Evolutionary conservation across 2,888 invertebrate genomes (phyloP), one percentile per base, ranked within the genome.

Genomic region (Orthonychiurus folsomi): DNA sequence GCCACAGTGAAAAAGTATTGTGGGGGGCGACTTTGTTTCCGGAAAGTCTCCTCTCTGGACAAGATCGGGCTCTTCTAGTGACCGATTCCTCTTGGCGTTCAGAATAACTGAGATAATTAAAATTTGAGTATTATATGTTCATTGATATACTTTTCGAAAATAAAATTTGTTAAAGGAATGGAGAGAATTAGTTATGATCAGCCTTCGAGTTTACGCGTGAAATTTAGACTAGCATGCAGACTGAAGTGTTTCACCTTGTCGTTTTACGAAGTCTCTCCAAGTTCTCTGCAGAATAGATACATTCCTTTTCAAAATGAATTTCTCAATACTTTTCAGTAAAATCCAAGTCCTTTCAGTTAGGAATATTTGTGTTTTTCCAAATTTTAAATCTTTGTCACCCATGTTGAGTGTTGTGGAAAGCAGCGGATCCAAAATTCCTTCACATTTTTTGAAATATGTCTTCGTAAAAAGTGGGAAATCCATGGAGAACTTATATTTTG

Each of bases 301-400:
- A 26, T 50, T n/a, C 27, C 47, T 58, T 15, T 15, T 37, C 37
- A 5, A 37, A 37, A 37, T 37, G 24, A 58, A 56, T 3, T 26
- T 18, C 25, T 70, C 63, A 15, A 63, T 52, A 15, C 56, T 62
- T 26, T 62, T 64, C 9, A 70, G 47, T n/a, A 54, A 62, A 23
- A 56, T 64, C 65, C 65, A 70, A 25, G 59, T 58, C 3, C 59
- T 58, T 53, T 69, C 69, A 1, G 66, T 63, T 63, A 70, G 59
- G 23, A 70, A 70, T 18, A 69, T 61, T 48, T 64, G 56, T 9
- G 60, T 52, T 47, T 64, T 63, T 26, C 70, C 70, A 54, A 68
- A 66, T 59, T 63, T 64, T 12, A 68, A 37, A 9, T 65, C 60
- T 37, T 9, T 5, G 5, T 37, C 37, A 37, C 37, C 37, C 37